A percentile compares a stretch with the other conserved stretches of the same genome.
These are phyloP conservation scores for Trinorchestia longiramus DNA, from an alignment of 1,140 invertebrate genomes.

Conservation along the genomic window DNA sequence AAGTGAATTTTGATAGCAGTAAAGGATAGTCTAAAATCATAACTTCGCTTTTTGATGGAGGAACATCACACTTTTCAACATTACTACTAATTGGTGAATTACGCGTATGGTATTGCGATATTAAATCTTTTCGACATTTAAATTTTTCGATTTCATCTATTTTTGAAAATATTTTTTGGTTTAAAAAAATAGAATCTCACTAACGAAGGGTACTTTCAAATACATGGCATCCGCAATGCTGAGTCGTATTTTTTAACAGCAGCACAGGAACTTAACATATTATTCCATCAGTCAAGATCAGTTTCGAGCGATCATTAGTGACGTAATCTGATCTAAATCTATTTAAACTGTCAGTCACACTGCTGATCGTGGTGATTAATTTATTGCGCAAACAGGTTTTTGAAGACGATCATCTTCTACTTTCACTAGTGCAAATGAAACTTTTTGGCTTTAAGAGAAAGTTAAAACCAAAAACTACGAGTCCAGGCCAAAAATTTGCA, in stretches of 20 bases:
- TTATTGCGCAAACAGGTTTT: constrained; percentile 38
- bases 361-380: constrained; percentile 34
- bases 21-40: too few relatives aligned
- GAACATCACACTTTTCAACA: too few relatives aligned
- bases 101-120: too few relatives aligned
- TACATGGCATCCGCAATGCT: not conserved
- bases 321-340: constrained; percentile 39
- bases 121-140: too few relatives aligned
- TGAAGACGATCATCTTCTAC: not conserved
- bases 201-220: not conserved
- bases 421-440: not conserved
- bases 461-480: not conserved
- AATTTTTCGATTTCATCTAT: too few relatives aligned
- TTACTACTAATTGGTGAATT: too few relatives aligned
- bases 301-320: constrained; percentile 23
- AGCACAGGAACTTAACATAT: not conserved
- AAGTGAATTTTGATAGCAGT: too few relatives aligned
- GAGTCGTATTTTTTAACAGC: not conserved
- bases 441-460: not conserved
- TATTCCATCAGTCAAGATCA: not conserved
- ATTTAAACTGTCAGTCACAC: constrained; percentile 21
- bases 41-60: too few relatives aligned
- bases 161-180: not conserved
- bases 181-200: not conserved
- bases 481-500: not conserved